These are phyloP conservation scores for Cottoperca gobio DNA, from an alignment of 2,797 vertebrate genomes.

Conservation along the genomic window DNA sequence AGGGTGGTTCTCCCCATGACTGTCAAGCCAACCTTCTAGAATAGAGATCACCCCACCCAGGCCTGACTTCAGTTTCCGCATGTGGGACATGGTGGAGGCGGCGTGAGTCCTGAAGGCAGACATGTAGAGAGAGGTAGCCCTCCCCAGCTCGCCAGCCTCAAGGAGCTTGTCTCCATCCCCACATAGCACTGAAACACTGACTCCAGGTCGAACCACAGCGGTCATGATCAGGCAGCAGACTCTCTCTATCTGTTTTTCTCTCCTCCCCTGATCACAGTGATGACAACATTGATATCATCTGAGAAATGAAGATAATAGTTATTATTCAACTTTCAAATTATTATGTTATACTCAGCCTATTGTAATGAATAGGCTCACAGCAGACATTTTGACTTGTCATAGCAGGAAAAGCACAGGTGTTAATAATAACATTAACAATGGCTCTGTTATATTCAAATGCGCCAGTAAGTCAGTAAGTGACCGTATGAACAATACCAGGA, in stretches of 20 bases:
- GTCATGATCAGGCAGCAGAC: constrained; percentile 62
- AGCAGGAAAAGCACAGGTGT: no score
- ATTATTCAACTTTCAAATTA: not conserved
- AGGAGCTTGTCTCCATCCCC: constrained; percentile 85
- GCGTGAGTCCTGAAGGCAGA: constrained; percentile 89
- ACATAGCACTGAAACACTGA: constrained; percentile 81
- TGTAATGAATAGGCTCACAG: no score
- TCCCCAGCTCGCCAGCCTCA: constrained; percentile 71
- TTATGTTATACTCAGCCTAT: not conserved
- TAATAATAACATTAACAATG: not conserved
- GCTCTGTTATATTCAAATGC: not conserved
- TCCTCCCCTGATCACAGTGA: constrained; percentile 27
- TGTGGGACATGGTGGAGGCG: constrained; percentile 80
- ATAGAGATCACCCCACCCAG: constrained; percentile 76
- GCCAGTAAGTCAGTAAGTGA: no score
- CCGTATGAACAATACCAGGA: not conserved
- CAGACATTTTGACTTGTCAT: not conserved
- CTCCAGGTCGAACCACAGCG: constrained; percentile 68
- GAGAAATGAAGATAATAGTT: not conserved
- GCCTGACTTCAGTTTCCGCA: constrained; percentile 71
- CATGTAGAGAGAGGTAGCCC: constrained; percentile 87
- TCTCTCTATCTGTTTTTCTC: not conserved
- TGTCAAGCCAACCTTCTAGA: constrained; percentile 89
- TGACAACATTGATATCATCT: constrained; percentile 14
- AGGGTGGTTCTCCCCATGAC: constrained; percentile 68